Percentiles rank a stretch among this genome's conserved stretches.
Conservation (phyloP, 1,140 invertebrate genomes). For the Drosophila arawakana region DNA sequence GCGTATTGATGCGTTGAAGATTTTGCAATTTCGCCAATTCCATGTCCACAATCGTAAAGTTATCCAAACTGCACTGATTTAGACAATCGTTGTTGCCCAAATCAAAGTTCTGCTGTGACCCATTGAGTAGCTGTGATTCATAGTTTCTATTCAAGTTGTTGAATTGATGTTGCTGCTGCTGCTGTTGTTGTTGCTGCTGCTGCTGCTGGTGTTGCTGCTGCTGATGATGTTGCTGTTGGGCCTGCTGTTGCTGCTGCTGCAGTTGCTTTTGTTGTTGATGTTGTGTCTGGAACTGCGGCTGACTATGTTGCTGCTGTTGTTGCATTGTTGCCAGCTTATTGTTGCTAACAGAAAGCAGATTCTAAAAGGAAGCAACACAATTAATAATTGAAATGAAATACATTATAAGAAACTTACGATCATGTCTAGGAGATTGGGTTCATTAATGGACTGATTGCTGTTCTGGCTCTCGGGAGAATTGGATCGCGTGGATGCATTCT, state of each 20-base stretch:
- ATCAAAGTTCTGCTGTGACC: conserved; percentile 54
- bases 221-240: conserved; percentile 56
- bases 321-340: conserved; percentile 64
- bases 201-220: conserved; percentile 69
- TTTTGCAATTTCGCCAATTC: conserved; percentile 85
- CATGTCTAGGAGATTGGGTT: conserved; percentile 87
- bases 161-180: conserved; percentile 26
- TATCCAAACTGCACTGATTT: conserved; percentile 59
- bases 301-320: conserved; percentile 73
- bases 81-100: conserved; percentile 52
- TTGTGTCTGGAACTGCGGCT: conserved; percentile 59
- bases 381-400: background rate
- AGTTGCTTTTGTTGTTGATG: conserved; percentile 20
- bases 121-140: conserved; percentile 60
- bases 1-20: conserved; percentile 84
- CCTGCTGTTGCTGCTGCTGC: conserved; percentile 29
- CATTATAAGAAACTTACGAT: conserved; percentile 85
- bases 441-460: conserved; percentile 87
- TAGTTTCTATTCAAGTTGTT: conserved; percentile 57
- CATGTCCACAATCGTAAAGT: conserved; percentile 78
- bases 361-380: conserved; percentile 51
- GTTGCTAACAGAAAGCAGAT: conserved; percentile 74
- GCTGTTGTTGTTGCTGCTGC: conserved; percentile 55
- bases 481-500: conserved; percentile 85
- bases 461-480: conserved; percentile 87